Conservation (phyloP, 2,797 vertebrate genomes). For the Rallus crepitans region DNA sequence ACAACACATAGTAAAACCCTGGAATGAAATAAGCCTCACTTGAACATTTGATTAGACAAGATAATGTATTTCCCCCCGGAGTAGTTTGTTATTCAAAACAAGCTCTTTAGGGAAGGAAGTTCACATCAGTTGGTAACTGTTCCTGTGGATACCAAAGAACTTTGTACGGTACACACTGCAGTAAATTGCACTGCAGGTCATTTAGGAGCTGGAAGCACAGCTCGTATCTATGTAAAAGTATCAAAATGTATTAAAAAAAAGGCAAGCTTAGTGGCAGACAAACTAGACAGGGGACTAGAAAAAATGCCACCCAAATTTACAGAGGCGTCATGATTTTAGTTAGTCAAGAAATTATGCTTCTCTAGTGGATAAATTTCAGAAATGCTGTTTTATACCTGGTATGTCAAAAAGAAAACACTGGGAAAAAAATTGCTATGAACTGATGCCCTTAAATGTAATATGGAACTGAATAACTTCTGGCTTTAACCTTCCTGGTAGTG, state of each 20-base stretch:
- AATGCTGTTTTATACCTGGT: background rate
- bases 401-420: background rate
- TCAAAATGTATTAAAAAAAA: background rate
- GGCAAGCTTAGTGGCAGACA: background rate
- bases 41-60: slow-evolving; percentile 73
- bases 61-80: slow-evolving; percentile 73
- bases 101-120: slow-evolving; percentile 77
- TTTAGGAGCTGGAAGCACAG: slow-evolving; percentile 5
- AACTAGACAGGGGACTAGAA: background rate
- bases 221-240: background rate
- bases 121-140: slow-evolving; percentile 73
- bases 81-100: slow-evolving; percentile 77
- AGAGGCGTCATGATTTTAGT: background rate
- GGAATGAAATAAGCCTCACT: slow-evolving; percentile 59
- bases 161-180: slow-evolving; percentile 50
- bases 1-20: slow-evolving; percentile 55
- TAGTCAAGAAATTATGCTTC: background rate
- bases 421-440: background rate
- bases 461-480: background rate
- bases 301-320: background rate
- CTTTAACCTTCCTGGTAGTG: background rate
- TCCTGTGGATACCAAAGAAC: slow-evolving; percentile 74
- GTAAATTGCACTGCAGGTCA: slow-evolving; percentile 25
- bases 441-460: background rate
- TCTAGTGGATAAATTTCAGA: background rate